Evolutionary conservation across 2,113 vertebrate genomes (phyloP).

Genomic region (Hippocampus barbouri): DNA sequence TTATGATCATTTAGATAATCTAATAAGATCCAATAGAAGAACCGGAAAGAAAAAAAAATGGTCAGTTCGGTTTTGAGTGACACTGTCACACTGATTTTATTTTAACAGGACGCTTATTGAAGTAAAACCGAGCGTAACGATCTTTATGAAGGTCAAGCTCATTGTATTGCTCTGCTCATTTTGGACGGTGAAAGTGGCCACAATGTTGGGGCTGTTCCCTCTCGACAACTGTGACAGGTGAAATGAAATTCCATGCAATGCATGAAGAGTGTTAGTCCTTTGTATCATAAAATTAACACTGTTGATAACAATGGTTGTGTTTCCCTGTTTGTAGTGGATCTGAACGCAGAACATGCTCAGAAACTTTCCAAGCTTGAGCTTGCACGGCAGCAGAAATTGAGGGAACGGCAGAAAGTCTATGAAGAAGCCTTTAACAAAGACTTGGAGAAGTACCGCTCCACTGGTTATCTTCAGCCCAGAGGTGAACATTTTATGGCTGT

Average conservation of each 20-base stretch:
- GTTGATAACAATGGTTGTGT: not conserved
- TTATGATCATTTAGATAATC: no score
- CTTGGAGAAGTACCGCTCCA: conserved; percentile 90
- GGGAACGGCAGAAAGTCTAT: conserved; percentile 90
- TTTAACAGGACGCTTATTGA: no score
- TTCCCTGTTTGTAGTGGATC: conserved; percentile 72
- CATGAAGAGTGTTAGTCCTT: not conserved
- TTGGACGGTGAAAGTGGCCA: no score
- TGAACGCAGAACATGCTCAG: conserved; percentile 82
- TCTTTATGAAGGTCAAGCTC: not conserved
- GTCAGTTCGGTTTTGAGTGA: no score
- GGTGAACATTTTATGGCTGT: conserved; percentile 50
- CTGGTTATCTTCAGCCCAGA: conserved; percentile 85
- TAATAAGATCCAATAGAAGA: no score
- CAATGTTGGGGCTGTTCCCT: no score
- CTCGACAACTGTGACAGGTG: not conserved
- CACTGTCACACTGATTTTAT: not conserved
- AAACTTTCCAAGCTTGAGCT: conserved; percentile 88
- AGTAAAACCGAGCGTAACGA: not conserved
- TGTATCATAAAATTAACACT: not conserved
- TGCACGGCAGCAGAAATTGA: conserved; percentile 82
- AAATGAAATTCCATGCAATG: not conserved
- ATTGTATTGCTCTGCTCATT: no score
- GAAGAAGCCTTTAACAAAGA: conserved; percentile 97
- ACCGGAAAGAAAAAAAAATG: no score